A percentile compares a stretch with the other conserved stretches of the same genome.
phyloP scores from a whole-genome alignment of 1,140 invertebrate genomes.

The Helicoverpa zea region DNA sequence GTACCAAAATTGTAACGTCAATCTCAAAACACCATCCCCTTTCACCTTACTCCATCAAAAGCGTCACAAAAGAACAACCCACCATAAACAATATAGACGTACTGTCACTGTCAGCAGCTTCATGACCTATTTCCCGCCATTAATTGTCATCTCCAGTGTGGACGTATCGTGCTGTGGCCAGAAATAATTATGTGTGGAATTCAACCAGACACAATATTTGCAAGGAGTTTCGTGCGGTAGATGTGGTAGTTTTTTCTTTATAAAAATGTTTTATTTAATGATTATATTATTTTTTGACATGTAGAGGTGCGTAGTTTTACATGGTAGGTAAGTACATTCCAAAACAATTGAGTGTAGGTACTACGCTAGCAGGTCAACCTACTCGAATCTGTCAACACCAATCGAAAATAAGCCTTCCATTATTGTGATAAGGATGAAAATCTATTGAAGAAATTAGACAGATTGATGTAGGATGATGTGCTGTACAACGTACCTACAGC shows the following conservation, averaged over 20 bases:
- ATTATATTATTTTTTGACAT: no score
- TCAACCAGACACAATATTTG: conserved; percentile 70
- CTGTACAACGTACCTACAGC: no score
- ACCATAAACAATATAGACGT: conserved; percentile 10
- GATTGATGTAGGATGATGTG: no score
- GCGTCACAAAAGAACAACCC: not conserved
- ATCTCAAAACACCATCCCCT: not conserved
- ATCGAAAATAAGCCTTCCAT: no score
- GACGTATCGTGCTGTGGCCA: conserved; percentile 71
- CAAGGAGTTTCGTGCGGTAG: conserved; percentile 5
- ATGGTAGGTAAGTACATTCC: no score
- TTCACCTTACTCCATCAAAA: not conserved
- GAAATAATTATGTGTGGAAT: conserved; percentile 83
- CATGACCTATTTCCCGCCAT: conserved; percentile 66
- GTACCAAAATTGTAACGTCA: not conserved
- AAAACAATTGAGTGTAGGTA: no score
- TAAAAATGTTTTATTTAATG: no score
- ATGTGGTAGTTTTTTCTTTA: not conserved
- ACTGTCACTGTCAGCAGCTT: conserved; percentile 19
- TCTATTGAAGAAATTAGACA: no score
- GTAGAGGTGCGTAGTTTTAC: no score
- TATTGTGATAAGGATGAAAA: no score
- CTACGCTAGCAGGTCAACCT: no score
- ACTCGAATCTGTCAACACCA: no score
- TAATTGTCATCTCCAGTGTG: conserved; percentile 73